Conservation (phyloP, 2,888 invertebrate species). For the Drosophila anceps region DNA sequence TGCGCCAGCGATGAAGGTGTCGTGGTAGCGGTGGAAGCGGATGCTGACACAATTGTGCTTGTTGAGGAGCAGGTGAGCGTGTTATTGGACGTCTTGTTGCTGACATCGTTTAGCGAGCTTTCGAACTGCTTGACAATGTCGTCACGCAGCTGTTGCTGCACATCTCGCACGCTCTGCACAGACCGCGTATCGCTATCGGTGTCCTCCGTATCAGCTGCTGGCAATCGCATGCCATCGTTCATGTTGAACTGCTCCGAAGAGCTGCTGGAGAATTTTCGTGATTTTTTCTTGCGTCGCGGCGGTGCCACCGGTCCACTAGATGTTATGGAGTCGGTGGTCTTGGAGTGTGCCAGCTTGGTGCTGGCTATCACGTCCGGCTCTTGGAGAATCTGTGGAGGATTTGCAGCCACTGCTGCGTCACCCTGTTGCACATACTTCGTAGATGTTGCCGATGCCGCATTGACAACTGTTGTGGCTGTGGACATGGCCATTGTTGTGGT, state of each 20-base stretch:
- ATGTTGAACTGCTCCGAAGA: conserved; percentile 84
- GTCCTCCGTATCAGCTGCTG: conserved; percentile 82
- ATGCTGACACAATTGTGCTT: conserved; percentile 78
- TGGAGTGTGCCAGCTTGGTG: conserved; percentile 89
- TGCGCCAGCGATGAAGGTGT: conserved; percentile 72
- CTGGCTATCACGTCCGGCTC: conserved; percentile 98
- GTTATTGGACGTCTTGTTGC: conserved; percentile 53
- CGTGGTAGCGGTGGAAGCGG: conserved; percentile 67
- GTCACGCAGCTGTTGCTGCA: conserved; percentile 83
- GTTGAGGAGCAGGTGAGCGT: conserved; percentile 75
- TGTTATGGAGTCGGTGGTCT: conserved; percentile 85
- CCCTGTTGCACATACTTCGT: conserved; percentile 17
- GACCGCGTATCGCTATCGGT: conserved; percentile 83
- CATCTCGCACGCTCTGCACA: conserved; percentile 82
- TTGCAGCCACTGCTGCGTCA: not conserved
- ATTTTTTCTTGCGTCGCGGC: conserved; percentile 91
- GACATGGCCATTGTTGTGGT: conserved; percentile 25
- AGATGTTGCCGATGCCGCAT: conserved; percentile 36
- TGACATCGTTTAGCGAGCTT: conserved; percentile 89
- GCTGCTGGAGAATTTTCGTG: conserved; percentile 84
- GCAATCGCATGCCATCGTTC: conserved; percentile 82
- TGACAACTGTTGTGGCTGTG: conserved; percentile 34
- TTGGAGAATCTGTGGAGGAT: conserved; percentile 79
- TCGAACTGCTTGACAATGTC: conserved; percentile 89
- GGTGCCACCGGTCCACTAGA: conserved; percentile 89